Base-by-base conservation (phyloP, 2,113 vertebrate species). In the Platysternon megacephalum region DNA sequence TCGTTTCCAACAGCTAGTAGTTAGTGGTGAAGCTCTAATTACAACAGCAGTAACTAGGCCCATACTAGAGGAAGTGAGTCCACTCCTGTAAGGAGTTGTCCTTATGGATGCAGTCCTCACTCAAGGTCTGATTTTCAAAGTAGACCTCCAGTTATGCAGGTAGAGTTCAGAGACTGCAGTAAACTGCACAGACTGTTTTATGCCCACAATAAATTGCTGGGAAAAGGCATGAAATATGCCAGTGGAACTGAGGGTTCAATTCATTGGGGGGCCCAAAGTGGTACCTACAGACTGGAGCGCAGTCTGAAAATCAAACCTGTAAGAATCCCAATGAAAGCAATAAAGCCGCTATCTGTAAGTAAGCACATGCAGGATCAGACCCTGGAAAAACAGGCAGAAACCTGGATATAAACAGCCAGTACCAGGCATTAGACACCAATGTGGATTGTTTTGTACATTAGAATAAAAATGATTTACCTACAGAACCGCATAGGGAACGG, bases 81-180 rank as follows among this genome's bases (percentile, higher is more conserved):
- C 44, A 21, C 4, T 26, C 8, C 2, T 51, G n/a, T 48, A 12
- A 44, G 35, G 58, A 85, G 46, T 32, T 87, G 12, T 22, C 4
- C 0, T 3, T 10, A 35, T n/a, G 51, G 22, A 51, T 26, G 26
- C 22, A 82, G 14, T 17, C 85, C 86, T 83, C 76, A 7, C 8
- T 28, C 6, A 0, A 72, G 0, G 32, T 24, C 79, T 68, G n/a
- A 26, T 42, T 87, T 85, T 24, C 0, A 0, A 53, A 35, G 8
- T 5, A 85, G 5, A 4, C 61, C 46, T 87, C 53, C 85, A 13
- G n/a, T 84, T 32, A 65, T n/a, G 8, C 42, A 44, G 21, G 48
- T 2, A 48, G 19, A 21, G 72, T 22, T 61, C 58, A 61, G 21
- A 82, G 5, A 35, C 58, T 91, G 42, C 82, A 8, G 11, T 61